Evolutionary conservation across 2,797 vertebrate species (phyloP).

Genomic region (Myotis daubentonii): DNA sequence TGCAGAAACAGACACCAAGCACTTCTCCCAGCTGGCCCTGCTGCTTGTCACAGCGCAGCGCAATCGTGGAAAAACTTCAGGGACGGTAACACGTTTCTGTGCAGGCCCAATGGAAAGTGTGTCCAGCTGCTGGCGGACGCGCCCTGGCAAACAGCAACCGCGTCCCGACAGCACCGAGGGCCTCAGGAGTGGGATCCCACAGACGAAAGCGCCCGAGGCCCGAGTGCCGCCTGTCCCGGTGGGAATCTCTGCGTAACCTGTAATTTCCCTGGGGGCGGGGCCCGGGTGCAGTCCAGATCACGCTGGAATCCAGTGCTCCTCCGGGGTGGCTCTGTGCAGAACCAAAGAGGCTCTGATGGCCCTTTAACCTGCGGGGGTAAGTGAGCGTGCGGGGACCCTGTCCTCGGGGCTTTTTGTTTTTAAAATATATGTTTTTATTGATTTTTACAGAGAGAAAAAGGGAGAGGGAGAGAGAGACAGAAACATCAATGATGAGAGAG

Average conservation of each 20-base stretch:
- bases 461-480: no score
- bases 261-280: slow-evolving; percentile 71
- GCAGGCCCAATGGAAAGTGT: slow-evolving; percentile 61
- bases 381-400: neutral
- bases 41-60: neutral
- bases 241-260: slow-evolving; percentile 72
- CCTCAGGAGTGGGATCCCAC: slow-evolving; percentile 49
- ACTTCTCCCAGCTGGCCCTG: neutral
- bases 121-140: neutral
- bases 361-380: neutral
- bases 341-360: neutral
- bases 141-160: slow-evolving; percentile 14
- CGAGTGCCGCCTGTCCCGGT: slow-evolving; percentile 69
- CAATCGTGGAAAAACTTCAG: neutral
- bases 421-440: neutral
- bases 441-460: neutral
- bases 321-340: neutral
- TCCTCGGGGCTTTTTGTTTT: neutral
- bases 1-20: neutral
- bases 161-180: accelerated
- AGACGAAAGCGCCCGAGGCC: slow-evolving; percentile 66
- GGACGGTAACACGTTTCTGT: neutral
- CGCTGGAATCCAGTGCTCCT: neutral
- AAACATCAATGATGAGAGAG: no score
- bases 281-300: slow-evolving; percentile 68